These are phyloP conservation scores for Alligator mississippiensis DNA, from an alignment of 2,113 vertebrate genomes.

Conservation along the genomic window DNA sequence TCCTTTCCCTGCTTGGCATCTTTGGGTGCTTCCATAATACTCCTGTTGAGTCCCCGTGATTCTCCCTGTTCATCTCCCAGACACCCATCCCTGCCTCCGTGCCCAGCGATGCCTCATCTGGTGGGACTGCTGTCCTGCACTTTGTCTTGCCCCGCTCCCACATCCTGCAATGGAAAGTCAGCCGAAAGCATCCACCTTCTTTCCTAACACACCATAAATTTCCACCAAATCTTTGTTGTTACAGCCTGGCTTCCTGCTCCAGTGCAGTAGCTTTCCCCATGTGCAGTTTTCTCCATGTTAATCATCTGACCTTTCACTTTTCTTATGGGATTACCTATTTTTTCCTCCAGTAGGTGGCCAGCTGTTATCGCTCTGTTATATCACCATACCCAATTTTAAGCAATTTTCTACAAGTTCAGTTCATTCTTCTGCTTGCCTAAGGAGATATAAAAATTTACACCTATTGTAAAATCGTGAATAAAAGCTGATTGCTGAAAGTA, in stretches of 20 bases:
- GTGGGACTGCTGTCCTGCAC: neutral
- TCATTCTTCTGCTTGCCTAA: constrained; percentile 69
- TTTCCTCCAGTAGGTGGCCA: neutral
- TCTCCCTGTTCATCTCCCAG: neutral
- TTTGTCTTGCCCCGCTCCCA: neutral
- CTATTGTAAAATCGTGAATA: constrained; percentile 76
- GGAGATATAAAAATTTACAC: constrained; percentile 72
- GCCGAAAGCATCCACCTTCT: neutral
- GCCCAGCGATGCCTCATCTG: neutral
- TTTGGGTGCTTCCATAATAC: neutral
- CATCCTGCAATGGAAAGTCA: neutral
- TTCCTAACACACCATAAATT: fast-evolving
- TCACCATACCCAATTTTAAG: constrained; percentile 41
- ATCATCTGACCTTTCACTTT: constrained; percentile 35
- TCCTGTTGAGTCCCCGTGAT: no score
- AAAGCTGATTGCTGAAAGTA: constrained; percentile 71
- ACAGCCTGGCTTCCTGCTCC: neutral
- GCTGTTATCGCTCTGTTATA: neutral
- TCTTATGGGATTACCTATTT: constrained; percentile 10
- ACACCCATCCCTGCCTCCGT: neutral
- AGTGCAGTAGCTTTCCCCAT: neutral
- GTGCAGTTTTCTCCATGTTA: constrained; percentile 9
- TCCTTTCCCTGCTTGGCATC: no score
- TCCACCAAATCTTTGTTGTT: neutral
- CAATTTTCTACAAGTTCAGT: constrained; percentile 56